These are phyloP conservation scores for Nyctibius grandis DNA, from an alignment of 2,797 vertebrate genomes.

Conservation along the genomic window DNA sequence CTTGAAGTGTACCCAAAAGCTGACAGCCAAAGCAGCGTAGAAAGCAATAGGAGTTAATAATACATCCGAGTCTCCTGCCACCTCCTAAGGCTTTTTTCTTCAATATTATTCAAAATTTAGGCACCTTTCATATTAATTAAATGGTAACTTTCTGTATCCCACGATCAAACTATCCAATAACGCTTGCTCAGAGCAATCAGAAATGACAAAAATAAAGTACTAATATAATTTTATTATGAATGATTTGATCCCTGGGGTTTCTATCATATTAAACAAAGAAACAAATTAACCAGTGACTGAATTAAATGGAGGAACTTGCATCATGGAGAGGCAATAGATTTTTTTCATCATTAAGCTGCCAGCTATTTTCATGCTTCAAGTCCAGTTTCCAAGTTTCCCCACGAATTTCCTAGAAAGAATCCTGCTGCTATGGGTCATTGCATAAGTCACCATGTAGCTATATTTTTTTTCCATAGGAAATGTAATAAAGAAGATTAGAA, in stretches of 20 bases:
- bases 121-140: conserved; percentile 64
- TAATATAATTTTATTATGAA: conserved; percentile 65
- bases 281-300: conserved; percentile 60
- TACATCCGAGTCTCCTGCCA: conserved; percentile 3
- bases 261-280: conserved; percentile 68
- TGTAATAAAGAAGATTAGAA: background rate
- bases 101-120: conserved; percentile 60
- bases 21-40: background rate
- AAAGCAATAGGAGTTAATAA: conserved; percentile 42
- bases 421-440: background rate
- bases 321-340: conserved; percentile 36
- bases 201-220: conserved; percentile 64
- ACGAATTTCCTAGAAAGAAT: background rate
- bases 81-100: conserved; percentile 44
- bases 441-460: background rate
- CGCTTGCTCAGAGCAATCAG: conserved; percentile 53
- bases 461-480: background rate
- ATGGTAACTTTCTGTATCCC: conserved; percentile 60
- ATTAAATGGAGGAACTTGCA: conserved; percentile 59
- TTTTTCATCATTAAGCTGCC: conserved; percentile 31
- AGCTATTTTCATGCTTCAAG: background rate
- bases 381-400: background rate
- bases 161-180: conserved; percentile 58
- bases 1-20: conserved; percentile 10
- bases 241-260: conserved; percentile 62